Percentiles rank a stretch among this genome's conserved stretches.
phyloP scores from a whole-genome alignment of 2,113 vertebrate species.

The Rhea pennata region DNA sequence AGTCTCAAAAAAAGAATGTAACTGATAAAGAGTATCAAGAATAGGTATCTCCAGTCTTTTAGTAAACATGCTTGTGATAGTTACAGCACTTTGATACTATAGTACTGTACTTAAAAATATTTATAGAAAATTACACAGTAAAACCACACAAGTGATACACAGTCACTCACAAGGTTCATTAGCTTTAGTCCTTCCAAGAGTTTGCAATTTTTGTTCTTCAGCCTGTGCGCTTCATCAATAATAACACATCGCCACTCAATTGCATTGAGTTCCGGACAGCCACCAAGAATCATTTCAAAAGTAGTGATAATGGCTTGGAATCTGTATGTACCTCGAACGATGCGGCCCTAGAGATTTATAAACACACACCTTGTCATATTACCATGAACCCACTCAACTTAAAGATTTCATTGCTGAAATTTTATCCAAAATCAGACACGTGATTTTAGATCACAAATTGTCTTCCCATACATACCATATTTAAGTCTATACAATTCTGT shows the following conservation, averaged over 20 bases:
- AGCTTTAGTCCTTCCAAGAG: constrained; percentile 96
- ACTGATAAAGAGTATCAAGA: not conserved
- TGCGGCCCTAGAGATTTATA: constrained; percentile 82
- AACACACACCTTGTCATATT: constrained; percentile 8
- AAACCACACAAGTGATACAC: not conserved
- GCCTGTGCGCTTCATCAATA: constrained; percentile 96
- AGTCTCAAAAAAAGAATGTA: not conserved
- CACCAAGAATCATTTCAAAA: constrained; percentile 98
- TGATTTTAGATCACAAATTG: not conserved
- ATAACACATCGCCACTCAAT: constrained; percentile 98
- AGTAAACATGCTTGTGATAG: not conserved
- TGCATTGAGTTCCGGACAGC: constrained; percentile 95
- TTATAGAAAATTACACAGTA: not conserved
- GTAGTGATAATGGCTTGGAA: constrained; percentile 98
- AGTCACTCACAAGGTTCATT: constrained; percentile 90
- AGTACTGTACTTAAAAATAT: not conserved
- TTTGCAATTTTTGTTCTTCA: constrained; percentile 99
- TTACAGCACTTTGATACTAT: not conserved
- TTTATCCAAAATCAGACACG: not conserved
- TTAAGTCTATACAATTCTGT: not conserved
- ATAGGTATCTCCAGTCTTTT: not conserved
- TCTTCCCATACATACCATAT: not conserved
- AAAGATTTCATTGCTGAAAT: not conserved
- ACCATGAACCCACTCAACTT: not conserved
- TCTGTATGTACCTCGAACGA: constrained; percentile 89